Evolutionary conservation across 2,113 vertebrate genomes (phyloP).

Genomic region (Irena cyanogastra): DNA sequence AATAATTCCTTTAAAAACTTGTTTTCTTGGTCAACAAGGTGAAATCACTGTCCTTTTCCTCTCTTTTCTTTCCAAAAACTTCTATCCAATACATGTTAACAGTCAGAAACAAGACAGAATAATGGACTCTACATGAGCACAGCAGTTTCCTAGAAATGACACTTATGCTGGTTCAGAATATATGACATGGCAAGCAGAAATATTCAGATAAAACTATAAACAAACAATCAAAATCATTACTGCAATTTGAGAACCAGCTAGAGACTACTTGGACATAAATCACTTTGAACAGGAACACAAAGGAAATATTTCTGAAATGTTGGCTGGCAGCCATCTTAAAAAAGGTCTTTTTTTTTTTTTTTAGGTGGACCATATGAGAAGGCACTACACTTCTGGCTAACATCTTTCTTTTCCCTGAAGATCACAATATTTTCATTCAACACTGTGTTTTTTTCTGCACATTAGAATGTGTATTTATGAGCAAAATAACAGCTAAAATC

Average conservation of each 20-base stretch:
- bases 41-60: not conserved
- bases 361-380: not conserved
- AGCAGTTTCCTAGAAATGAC: not conserved
- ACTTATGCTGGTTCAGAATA: not conserved
- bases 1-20: not conserved
- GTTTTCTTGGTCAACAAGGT: not conserved
- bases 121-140: not conserved
- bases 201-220: constrained; percentile 12
- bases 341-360: not conserved
- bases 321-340: constrained; percentile 24
- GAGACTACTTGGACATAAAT: constrained; percentile 18
- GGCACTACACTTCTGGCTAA: not conserved
- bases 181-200: not conserved
- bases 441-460: not conserved
- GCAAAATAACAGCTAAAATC: not conserved
- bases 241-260: constrained; percentile 8
- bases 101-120: not conserved
- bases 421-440: not conserved
- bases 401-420: not conserved
- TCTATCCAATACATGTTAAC: not conserved
- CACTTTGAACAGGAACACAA: constrained; percentile 7
- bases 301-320: constrained; percentile 31
- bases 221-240: constrained; percentile 6
- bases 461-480: not conserved
- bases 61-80: not conserved